A percentile compares a stretch with the other conserved stretches of the same genome.
These are phyloP conservation scores for Araneus ventricosus DNA, from an alignment of 1,140 invertebrate genomes.

Conservation along the genomic window DNA sequence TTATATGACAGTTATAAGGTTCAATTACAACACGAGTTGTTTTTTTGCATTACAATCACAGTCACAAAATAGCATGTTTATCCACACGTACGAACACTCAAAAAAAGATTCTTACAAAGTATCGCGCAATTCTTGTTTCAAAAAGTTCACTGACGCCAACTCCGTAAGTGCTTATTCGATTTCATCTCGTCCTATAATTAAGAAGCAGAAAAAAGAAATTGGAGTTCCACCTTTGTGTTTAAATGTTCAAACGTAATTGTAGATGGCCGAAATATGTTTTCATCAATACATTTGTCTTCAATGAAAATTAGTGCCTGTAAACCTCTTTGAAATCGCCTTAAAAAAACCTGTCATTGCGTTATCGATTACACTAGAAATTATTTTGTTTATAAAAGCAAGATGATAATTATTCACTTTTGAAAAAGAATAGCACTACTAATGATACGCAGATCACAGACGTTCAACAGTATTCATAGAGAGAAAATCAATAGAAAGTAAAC, in stretches of 20 bases:
- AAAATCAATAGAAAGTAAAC: too few species aligned
- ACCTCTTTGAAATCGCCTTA: too few species aligned
- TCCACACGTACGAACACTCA: background rate
- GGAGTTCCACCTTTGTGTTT: background rate
- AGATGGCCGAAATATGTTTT: background rate
- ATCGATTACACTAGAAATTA: too few species aligned
- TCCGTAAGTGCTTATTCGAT: background rate
- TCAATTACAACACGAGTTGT: background rate
- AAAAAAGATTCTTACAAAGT: background rate
- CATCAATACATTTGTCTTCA: background rate
- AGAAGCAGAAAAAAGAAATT: background rate
- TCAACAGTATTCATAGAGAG: too few species aligned
- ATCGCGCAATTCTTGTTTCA: background rate
- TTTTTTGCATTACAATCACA: background rate
- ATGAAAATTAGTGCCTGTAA: background rate
- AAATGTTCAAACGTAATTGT: background rate
- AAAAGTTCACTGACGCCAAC: background rate
- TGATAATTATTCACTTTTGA: too few species aligned
- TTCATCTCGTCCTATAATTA: background rate
- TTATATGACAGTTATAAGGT: background rate
- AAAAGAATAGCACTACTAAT: too few species aligned
- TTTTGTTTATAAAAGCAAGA: too few species aligned
- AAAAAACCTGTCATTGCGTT: too few species aligned
- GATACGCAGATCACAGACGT: too few species aligned
- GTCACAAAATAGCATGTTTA: background rate